Base-by-base conservation (phyloP, 37 sponge, comb jelly and placozoan genomes). In the Chondrilla cf. caribensis region DNA sequence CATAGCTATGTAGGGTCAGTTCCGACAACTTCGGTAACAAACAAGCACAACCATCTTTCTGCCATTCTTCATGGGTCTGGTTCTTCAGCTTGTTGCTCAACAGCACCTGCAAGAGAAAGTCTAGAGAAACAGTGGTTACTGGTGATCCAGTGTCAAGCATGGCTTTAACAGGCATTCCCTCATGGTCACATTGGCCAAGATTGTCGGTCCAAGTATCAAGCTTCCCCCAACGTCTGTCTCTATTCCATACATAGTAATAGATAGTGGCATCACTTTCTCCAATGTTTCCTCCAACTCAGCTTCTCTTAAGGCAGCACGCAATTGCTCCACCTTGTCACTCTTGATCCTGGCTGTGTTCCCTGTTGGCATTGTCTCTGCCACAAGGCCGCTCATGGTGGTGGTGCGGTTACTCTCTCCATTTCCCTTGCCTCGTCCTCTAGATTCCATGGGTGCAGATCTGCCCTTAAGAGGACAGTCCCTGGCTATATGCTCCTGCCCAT, bases 141-240 rank as follows among this genome's bases (percentile, higher is more conserved):
- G 70, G 82, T 14, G 82, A 81, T 14, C 82, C 70, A n/a, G 68
- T 81, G 24, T 81, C 70, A 6, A 81, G 29, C 54, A 81, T 33
- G 26, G 70, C 82, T 39, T 35, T 28, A 14, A 42, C 82, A 42
- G 25, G 18, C 18, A 67, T n/a, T 40, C 82, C 82, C 57, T 66
- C 70, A 8, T 18, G 11, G 67, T 54, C 38, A 22, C 40, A 17
- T 19, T 59, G 18, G 62, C 59, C 11, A 28, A 24, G 21, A 32
- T 36, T n/a, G n/a, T n/a, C n/a, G n/a, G n/a, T n/a, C n/a, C n/a
- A n/a, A n/a, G n/a, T n/a, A n/a, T n/a, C n/a, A n/a, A n/a, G n/a
- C n/a, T n/a, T n/a, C n/a, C n/a, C n/a, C n/a, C n/a, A n/a, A n/a
- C n/a, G 17, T 19, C 57, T 55, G 57, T 17, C 57, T 55, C 17